Evolutionary conservation across 2,888 invertebrate species (phyloP).

Genomic region (Cancer borealis): DNA sequence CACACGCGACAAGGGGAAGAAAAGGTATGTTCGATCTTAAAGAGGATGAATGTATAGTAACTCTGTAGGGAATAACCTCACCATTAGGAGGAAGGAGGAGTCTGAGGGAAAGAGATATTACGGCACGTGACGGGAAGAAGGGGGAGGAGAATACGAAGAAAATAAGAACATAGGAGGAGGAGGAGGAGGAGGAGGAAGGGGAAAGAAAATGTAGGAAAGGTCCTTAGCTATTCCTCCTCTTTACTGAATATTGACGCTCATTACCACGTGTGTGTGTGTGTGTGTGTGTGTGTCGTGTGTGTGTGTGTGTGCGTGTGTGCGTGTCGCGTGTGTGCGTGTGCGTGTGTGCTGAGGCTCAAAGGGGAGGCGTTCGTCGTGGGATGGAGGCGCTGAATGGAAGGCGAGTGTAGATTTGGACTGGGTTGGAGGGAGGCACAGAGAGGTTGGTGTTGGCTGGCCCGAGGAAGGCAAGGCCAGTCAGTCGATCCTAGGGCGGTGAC

Average conservation of each 20-base stretch:
- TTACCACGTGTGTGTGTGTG: conserved; percentile 2
- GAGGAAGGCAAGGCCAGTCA: not conserved
- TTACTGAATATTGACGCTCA: not conserved
- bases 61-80: not conserved
- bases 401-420: not conserved
- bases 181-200: not conserved
- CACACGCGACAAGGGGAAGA: not conserved
- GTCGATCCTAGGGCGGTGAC: not conserved
- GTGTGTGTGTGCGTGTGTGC: too few relatives aligned
- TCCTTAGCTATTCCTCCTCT: not conserved
- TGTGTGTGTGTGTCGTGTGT: too few relatives aligned
- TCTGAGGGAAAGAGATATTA: not conserved
- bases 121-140: not conserved
- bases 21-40: not conserved
- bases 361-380: not conserved
- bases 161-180: not conserved
- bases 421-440: not conserved
- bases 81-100: not conserved
- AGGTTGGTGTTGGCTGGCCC: not conserved
- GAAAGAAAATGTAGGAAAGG: not conserved
- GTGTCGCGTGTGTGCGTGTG: not conserved
- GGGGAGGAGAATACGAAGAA: not conserved
- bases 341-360: not conserved
- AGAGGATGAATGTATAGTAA: not conserved
- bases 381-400: not conserved